phyloP scores from a whole-genome alignment of 2,888 invertebrate species.

The Disparrhopalites patrizii region DNA sequence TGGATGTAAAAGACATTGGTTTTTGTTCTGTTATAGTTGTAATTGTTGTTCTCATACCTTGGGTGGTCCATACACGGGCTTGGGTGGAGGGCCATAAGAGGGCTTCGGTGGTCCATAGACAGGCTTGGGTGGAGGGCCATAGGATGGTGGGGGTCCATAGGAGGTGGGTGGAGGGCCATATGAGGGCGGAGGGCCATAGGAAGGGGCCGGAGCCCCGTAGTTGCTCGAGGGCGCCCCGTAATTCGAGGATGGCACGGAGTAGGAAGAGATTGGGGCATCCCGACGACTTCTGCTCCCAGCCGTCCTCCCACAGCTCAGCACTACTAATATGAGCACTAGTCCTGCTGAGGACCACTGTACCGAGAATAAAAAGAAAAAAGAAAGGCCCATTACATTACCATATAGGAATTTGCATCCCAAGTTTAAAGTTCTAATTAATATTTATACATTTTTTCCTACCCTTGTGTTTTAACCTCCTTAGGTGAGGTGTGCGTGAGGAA shows the following conservation, averaged over 20 bases:
- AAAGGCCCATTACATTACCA: background rate
- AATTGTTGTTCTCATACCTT: constrained; percentile 21
- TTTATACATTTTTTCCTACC: background rate
- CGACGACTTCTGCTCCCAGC: constrained; percentile 2
- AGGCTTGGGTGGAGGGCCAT: constrained; percentile 39
- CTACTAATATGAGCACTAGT: constrained; percentile 45
- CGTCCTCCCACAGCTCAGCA: constrained; percentile 27
- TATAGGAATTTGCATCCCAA: background rate
- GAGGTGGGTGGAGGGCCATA: constrained; percentile 33
- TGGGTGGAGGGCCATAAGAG: constrained; percentile 23
- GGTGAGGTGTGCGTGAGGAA: no score
- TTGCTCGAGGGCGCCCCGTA: constrained; percentile 31
- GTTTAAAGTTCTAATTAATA: constrained; percentile 8
- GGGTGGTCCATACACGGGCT: constrained; percentile 19
- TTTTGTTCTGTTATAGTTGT: no score
- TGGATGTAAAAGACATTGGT: no score
- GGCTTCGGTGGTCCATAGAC: constrained; percentile 33
- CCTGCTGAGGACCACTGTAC: constrained; percentile 34
- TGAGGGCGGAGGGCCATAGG: constrained; percentile 29
- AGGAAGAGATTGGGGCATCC: constrained; percentile 13
- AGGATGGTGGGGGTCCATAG: constrained; percentile 29
- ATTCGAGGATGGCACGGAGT: constrained; percentile 30
- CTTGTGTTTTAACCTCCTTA: no score
- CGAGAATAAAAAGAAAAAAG: background rate
- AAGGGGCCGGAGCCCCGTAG: constrained; percentile 24